Evolutionary conservation across 2,888 invertebrate species (phyloP).

Genomic region (Colletes collaris): DNA sequence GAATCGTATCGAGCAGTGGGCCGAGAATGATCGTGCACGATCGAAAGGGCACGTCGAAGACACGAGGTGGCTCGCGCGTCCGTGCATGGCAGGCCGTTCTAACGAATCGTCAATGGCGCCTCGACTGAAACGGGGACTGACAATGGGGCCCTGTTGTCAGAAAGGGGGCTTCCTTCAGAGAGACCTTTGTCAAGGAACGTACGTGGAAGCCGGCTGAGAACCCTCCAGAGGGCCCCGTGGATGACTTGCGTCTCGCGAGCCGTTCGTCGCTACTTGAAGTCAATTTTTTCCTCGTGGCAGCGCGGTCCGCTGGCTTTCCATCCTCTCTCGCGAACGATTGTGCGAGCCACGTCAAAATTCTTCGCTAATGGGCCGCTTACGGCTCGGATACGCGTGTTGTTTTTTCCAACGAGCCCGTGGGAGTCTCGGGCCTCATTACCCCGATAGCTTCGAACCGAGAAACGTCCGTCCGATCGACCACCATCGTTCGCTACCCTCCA

Average conservation of each 20-base stretch:
- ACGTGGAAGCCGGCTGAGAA: slow-evolving; percentile 69
- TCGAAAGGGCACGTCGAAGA: slow-evolving; percentile 58
- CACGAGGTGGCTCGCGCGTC: slow-evolving; percentile 51
- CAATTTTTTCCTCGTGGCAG: slow-evolving; percentile 61
- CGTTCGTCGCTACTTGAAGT: slow-evolving; percentile 74
- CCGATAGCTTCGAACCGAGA: slow-evolving; percentile 50
- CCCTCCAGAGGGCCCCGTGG: slow-evolving; percentile 68
- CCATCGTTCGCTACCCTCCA: slow-evolving; percentile 8
- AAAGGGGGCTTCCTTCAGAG: slow-evolving; percentile 72
- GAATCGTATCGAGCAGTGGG: slow-evolving; percentile 31
- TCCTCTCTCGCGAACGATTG: slow-evolving; percentile 56
- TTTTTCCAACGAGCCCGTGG: slow-evolving; percentile 49
- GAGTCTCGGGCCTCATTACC: slow-evolving; percentile 53
- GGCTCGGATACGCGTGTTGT: slow-evolving; percentile 57
- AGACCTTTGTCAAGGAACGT: slow-evolving; percentile 72
- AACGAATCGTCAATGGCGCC: slow-evolving; percentile 77
- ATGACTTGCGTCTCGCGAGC: slow-evolving; percentile 77
- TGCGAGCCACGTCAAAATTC: slow-evolving; percentile 75
- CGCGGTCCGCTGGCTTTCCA: slow-evolving; percentile 53
- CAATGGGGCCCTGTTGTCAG: slow-evolving; percentile 79
- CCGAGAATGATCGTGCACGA: slow-evolving; percentile 56
- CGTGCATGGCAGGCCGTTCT: slow-evolving; percentile 70
- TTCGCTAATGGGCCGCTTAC: slow-evolving; percentile 76
- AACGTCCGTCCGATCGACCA: slow-evolving; percentile 28
- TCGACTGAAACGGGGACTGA: slow-evolving; percentile 65